phyloP scores from a whole-genome alignment of 2,797 vertebrate species.

The Trematomus bernacchii region DNA sequence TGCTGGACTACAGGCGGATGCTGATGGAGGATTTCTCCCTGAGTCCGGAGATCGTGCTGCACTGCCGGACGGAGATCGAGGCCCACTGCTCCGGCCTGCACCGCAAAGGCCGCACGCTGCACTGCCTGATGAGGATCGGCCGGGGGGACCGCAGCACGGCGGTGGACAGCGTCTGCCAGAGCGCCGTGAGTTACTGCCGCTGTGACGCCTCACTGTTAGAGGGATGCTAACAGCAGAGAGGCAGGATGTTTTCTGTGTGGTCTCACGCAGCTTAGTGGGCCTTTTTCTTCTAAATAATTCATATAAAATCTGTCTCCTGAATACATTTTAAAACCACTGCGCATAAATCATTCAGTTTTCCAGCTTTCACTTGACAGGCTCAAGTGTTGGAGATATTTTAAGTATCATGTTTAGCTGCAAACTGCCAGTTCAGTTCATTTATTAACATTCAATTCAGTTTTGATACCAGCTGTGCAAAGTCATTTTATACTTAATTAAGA shows the following conservation, averaged over 20 bases:
- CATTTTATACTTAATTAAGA: neutral
- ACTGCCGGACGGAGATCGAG: conserved; percentile 94
- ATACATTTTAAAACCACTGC: neutral
- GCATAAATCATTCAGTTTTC: neutral
- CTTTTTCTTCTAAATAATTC: neutral
- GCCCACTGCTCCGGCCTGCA: conserved; percentile 95
- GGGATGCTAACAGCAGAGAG: neutral
- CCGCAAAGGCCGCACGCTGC: conserved; percentile 92
- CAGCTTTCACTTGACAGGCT: neutral
- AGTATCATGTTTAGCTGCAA: neutral
- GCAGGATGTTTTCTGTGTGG: neutral
- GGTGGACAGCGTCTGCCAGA: conserved; percentile 90
- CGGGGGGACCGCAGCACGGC: conserved; percentile 90
- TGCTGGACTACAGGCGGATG: conserved; percentile 97
- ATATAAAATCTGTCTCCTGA: neutral
- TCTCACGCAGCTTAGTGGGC: neutral
- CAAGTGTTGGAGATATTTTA: neutral
- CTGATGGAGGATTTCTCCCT: conserved; percentile 97
- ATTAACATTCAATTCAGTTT: neutral
- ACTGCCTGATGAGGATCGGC: conserved; percentile 94
- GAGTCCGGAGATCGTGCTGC: conserved; percentile 95
- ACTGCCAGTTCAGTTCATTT: neutral
- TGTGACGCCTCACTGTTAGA: neutral
- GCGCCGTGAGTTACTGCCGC: conserved; percentile 83
- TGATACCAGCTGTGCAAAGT: neutral